phyloP scores from a whole-genome alignment of 2,888 invertebrate genomes.

The Cataglyphis altisquamis region DNA sequence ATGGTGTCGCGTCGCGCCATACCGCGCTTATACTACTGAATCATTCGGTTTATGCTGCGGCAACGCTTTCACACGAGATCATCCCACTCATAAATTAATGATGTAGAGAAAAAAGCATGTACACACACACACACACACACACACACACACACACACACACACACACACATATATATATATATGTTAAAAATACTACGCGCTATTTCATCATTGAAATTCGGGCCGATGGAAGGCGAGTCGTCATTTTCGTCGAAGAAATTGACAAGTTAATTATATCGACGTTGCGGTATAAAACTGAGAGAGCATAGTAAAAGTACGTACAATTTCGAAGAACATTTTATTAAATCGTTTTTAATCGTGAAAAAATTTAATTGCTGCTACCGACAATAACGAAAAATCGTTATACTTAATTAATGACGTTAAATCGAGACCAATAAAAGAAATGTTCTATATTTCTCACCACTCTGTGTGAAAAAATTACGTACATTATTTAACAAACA shows the following conservation, averaged over 20 bases:
- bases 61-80: constrained; percentile 54
- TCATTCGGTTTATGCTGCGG: constrained; percentile 50
- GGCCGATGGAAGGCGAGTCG: not conserved
- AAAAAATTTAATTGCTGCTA: constrained; percentile 21
- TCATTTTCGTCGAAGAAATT: constrained; percentile 41
- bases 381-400: not conserved
- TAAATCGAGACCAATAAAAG: not conserved
- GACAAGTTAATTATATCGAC: constrained; percentile 41
- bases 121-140: not conserved
- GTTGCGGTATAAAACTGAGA: not conserved
- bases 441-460: not conserved
- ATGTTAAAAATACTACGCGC: constrained; percentile 1
- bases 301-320: not conserved
- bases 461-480: not conserved
- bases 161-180: not conserved
- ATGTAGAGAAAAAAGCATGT: constrained; percentile 16
- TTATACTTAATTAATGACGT: not conserved
- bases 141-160: too few species aligned
- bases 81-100: constrained; percentile 65
- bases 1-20: constrained; percentile 45
- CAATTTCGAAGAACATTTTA: not conserved
- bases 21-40: constrained; percentile 58
- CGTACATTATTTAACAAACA: not conserved
- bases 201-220: constrained; percentile 37
- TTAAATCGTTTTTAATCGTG: constrained; percentile 1